phyloP scores from a whole-genome alignment of 1,140 invertebrate genomes.

The Dendroctonus valens region DNA sequence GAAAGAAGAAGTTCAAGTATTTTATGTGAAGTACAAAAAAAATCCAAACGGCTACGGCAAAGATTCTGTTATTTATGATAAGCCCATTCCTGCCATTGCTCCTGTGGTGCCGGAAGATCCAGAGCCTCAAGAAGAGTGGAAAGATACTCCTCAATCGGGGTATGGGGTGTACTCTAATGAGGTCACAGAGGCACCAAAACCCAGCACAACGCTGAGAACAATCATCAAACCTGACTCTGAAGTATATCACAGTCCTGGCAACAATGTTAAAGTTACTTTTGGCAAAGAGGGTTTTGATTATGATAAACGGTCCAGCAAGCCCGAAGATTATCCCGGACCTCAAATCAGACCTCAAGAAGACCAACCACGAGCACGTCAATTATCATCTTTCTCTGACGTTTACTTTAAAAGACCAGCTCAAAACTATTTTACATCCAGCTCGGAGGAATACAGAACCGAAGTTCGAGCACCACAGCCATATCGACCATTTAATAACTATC shows the following conservation, averaged over 20 bases:
- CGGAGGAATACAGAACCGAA: conserved; percentile 39
- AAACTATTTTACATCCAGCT: conserved; percentile 45
- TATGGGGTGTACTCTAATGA: conserved; percentile 43
- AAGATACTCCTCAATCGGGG: conserved; percentile 45
- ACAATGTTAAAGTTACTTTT: conserved; percentile 73
- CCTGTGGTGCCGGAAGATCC: conserved; percentile 62
- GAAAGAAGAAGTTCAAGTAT: conserved; percentile 83
- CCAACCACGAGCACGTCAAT: conserved; percentile 51
- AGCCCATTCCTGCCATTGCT: conserved; percentile 70
- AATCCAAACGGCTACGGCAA: conserved; percentile 65
- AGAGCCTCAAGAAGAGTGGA: conserved; percentile 40
- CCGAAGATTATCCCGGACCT: conserved; percentile 38
- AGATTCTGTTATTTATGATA: conserved; percentile 72
- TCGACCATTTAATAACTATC: conserved; percentile 48
- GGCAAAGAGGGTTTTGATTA: conserved; percentile 62
- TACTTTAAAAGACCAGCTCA: conserved; percentile 34
- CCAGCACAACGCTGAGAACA: conserved; percentile 73
- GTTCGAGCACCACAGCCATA: conserved; percentile 46
- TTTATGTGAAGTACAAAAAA: conserved; percentile 87
- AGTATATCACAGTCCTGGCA: conserved; percentile 67
- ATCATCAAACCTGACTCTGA: conserved; percentile 83
- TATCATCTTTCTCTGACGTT: conserved; percentile 41
- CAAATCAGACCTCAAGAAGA: conserved; percentile 56
- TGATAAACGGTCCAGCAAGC: conserved; percentile 54
- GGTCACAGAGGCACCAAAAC: conserved; percentile 55